Conservation (phyloP, 2,113 vertebrate genomes). For the Cyanistes caeruleus region DNA sequence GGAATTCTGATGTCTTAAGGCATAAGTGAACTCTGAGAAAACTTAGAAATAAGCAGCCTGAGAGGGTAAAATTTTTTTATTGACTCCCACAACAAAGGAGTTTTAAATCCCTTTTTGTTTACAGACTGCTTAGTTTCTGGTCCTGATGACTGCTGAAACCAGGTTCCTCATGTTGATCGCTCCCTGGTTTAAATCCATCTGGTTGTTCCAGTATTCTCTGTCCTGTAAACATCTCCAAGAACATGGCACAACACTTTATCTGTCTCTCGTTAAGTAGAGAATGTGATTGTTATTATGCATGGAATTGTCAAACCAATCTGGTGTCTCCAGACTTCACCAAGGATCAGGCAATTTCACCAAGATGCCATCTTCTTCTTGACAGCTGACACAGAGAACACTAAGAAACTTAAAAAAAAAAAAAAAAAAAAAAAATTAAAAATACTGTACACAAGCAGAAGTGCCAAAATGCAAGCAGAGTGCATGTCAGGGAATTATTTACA, state of each 20-base stretch:
- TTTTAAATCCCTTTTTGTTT: slow-evolving; percentile 10
- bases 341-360: background rate
- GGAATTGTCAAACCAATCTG: slow-evolving; percentile 10
- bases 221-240: slow-evolving; percentile 61
- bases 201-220: slow-evolving; percentile 38
- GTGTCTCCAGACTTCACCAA: background rate
- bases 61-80: background rate
- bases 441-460: background rate
- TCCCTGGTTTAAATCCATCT: slow-evolving; percentile 36
- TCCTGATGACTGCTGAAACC: slow-evolving; percentile 3
- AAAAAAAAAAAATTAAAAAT: background rate
- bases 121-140: background rate
- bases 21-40: background rate
- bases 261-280: slow-evolving; percentile 15
- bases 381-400: background rate
- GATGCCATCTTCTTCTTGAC: background rate
- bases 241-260: slow-evolving; percentile 39
- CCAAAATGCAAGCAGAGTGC: slow-evolving; percentile 6
- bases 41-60: background rate
- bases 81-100: background rate
- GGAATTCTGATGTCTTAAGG: background rate
- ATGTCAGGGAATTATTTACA: slow-evolving; percentile 54
- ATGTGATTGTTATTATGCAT: slow-evolving; percentile 28
- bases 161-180: background rate
- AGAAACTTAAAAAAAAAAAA: background rate